A percentile compares a stretch with the other conserved stretches of the same genome.
These are phyloP conservation scores for Drosophila eohydei DNA, from an alignment of 2,888 invertebrate genomes.

Conservation along the genomic window DNA sequence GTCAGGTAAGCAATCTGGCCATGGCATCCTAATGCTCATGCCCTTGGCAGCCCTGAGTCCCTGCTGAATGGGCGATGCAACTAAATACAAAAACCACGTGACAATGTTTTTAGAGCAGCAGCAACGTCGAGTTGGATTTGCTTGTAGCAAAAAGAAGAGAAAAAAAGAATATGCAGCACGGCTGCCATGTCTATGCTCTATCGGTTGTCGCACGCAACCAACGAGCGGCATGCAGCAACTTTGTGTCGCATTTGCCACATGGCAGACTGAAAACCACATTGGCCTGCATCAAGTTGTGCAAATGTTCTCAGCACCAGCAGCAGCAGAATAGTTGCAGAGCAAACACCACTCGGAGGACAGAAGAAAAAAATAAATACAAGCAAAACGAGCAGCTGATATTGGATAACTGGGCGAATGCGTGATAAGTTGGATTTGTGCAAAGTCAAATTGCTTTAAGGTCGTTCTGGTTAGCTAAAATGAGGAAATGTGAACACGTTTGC, in stretches of 20 bases:
- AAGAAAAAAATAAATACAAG: slow-evolving; percentile 9
- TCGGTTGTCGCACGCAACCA: slow-evolving; percentile 21
- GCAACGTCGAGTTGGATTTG: slow-evolving; percentile 28
- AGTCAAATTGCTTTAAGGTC: slow-evolving; percentile 10
- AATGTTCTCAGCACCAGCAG: slow-evolving; percentile 17
- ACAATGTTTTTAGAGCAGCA: slow-evolving; percentile 67
- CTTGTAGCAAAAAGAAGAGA: background rate
- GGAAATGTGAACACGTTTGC: background rate
- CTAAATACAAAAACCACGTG: slow-evolving; percentile 80
- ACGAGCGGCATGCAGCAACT: slow-evolving; percentile 24
- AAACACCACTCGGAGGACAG: slow-evolving; percentile 11
- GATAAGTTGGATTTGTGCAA: slow-evolving; percentile 33
- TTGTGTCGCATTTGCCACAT: slow-evolving; percentile 43
- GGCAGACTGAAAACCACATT: slow-evolving; percentile 60
- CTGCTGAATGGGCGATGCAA: slow-evolving; percentile 45
- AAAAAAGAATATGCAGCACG: background rate
- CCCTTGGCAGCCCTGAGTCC: slow-evolving; percentile 23
- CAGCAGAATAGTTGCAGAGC: background rate
- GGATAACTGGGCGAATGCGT: slow-evolving; percentile 56
- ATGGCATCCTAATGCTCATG: slow-evolving; percentile 22
- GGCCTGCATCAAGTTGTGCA: slow-evolving; percentile 51
- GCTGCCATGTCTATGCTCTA: slow-evolving; percentile 27
- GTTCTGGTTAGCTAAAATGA: background rate
- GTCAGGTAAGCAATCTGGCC: slow-evolving; percentile 59
- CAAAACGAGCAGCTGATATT: slow-evolving; percentile 20